A percentile compares a stretch with the other conserved stretches of the same genome.
These are phyloP conservation scores for Acrocyrtus sp. DNA, from an alignment of 2,888 invertebrate species.

Conservation along the genomic window DNA sequence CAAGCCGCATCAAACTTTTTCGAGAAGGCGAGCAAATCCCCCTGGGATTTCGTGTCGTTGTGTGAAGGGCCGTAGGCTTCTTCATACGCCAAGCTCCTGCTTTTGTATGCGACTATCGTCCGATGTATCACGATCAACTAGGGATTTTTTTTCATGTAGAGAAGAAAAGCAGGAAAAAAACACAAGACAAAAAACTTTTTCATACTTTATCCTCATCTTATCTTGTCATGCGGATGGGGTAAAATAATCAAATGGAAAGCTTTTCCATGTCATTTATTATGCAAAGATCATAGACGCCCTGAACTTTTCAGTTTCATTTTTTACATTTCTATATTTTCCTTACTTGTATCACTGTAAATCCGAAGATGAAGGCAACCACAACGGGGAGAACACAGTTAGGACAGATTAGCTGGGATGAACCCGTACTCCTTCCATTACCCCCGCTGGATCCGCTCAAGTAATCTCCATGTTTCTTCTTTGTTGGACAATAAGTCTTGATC, in stretches of 20 bases:
- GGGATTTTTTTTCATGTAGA: too few relatives aligned
- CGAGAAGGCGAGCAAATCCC: constrained; percentile 54
- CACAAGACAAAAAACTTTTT: background rate
- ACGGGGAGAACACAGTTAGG: constrained; percentile 57
- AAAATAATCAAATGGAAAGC: background rate
- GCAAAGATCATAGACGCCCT: too few relatives aligned
- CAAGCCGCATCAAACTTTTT: constrained; percentile 53
- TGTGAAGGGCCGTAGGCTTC: constrained; percentile 53
- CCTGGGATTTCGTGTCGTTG: constrained; percentile 50
- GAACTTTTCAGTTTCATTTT: too few relatives aligned
- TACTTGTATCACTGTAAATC: constrained; percentile 58
- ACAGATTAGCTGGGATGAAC: constrained; percentile 33
- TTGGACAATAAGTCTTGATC: constrained; percentile 49
- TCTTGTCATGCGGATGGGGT: background rate
- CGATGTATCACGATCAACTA: constrained; percentile 60
- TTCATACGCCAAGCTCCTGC: constrained; percentile 53
- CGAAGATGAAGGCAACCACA: constrained; percentile 59
- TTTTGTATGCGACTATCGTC: constrained; percentile 59
- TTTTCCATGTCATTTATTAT: background rate
- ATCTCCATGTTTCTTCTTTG: constrained; percentile 36
- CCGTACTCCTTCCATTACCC: background rate
- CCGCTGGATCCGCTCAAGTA: constrained; percentile 2
- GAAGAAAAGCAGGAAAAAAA: constrained; percentile 1
- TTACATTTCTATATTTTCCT: background rate
- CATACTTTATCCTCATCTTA: background rate